Percentiles rank a stretch among this genome's conserved stretches.
Conservation (phyloP, 2,888 invertebrate genomes). For the Tryphoninae sp. region DNA sequence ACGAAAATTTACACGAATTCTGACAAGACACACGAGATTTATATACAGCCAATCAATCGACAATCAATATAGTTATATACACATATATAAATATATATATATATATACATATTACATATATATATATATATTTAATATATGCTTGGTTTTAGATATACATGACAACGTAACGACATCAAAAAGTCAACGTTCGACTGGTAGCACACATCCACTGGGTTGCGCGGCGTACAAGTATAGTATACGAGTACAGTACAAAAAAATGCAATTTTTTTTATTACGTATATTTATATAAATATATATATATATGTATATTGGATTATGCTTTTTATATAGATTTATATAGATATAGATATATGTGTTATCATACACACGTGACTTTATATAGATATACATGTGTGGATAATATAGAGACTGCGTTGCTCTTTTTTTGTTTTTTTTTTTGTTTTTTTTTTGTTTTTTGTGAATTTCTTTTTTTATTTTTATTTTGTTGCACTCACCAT, state of each 20-base stretch:
- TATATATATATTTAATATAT: constrained; percentile 61
- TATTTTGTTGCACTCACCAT: constrained; percentile 91
- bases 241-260: constrained; percentile 76
- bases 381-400: constrained; percentile 67
- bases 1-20: constrained; percentile 62
- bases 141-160: constrained; percentile 68
- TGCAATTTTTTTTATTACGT: constrained; percentile 71
- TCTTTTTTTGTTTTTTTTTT: constrained; percentile 72
- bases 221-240: constrained; percentile 71
- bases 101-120: constrained; percentile 66
- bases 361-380: constrained; percentile 74
- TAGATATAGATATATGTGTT: constrained; percentile 13
- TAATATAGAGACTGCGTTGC: constrained; percentile 72
- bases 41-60: constrained; percentile 71
- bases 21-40: constrained; percentile 72
- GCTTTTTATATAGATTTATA: not conserved
- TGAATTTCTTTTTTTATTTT: not conserved
- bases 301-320: not conserved
- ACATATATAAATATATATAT: constrained; percentile 60
- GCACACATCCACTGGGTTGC: constrained; percentile 76
- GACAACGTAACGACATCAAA: constrained; percentile 77
- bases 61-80: constrained; percentile 71
- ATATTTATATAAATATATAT: constrained; percentile 18
- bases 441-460: constrained; percentile 69
- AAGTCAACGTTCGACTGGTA: constrained; percentile 76